Conservation (phyloP, 2,797 vertebrate species). For the Takifugu ocellatus region DNA sequence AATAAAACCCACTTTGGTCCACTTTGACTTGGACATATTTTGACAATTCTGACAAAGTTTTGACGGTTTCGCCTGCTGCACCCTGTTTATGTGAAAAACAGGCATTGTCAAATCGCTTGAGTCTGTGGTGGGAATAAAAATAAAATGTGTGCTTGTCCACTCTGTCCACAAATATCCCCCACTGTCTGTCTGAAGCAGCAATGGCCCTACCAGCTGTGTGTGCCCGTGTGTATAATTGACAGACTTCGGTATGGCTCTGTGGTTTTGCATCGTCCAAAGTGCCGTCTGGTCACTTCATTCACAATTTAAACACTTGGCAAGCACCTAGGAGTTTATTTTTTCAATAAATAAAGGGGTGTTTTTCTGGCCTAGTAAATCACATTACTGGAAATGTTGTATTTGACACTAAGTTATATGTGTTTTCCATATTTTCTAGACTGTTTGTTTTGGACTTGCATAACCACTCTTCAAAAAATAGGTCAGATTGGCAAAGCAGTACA, state of each 20-base stretch:
- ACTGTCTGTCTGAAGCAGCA: constrained; percentile 39
- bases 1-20: not conserved
- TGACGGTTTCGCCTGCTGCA: constrained; percentile 6
- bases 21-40: constrained; percentile 19
- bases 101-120: constrained; percentile 67
- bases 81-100: constrained; percentile 9
- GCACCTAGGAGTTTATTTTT: constrained; percentile 38
- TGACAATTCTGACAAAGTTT: constrained; percentile 27
- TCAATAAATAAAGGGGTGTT: constrained; percentile 49
- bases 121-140: constrained; percentile 56
- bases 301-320: constrained; percentile 55
- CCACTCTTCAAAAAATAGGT: constrained; percentile 19
- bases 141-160: constrained; percentile 60
- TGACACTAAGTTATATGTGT: constrained; percentile 52
- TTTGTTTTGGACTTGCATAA: constrained; percentile 6
- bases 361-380: constrained; percentile 46
- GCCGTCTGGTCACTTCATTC: constrained; percentile 62
- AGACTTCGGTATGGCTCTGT: constrained; percentile 40
- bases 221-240: constrained; percentile 25
- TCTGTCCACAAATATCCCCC: constrained; percentile 53
- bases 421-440: constrained; percentile 23
- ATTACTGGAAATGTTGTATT: constrained; percentile 37
- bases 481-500: constrained; percentile 3
- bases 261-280: constrained; percentile 57
- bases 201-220: constrained; percentile 67